Evolutionary conservation across 2,797 vertebrate species (phyloP).

Genomic region (Sebastes taczanowskii): DNA sequence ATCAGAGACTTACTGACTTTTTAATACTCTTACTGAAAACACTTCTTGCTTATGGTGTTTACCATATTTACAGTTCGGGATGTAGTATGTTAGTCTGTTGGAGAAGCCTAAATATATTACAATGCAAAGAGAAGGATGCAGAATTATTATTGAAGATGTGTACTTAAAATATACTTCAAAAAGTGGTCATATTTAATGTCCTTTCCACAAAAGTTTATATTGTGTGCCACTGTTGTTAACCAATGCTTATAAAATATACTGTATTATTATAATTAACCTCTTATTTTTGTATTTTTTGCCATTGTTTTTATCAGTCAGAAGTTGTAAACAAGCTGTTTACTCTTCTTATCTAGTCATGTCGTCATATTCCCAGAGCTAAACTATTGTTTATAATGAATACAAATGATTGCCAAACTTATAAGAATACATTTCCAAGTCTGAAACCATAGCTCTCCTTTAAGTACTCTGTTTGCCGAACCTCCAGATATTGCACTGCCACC

Average conservation of each 20-base stretch:
- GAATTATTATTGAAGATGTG: not conserved
- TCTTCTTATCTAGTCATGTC: not conserved
- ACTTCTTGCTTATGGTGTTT: not conserved
- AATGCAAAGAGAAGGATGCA: not conserved
- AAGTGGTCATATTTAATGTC: not conserved
- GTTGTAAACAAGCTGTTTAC: not conserved
- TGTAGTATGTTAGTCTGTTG: not conserved
- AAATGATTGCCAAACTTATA: not conserved
- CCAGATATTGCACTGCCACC: not conserved
- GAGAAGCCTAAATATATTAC: not conserved
- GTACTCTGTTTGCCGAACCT: conserved; percentile 1
- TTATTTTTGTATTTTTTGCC: not conserved
- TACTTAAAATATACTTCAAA: not conserved
- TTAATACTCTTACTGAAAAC: not conserved
- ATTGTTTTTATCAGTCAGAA: not conserved
- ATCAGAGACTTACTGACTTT: not conserved
- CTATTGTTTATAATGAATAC: not conserved
- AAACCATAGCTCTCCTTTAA: not conserved
- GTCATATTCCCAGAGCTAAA: not conserved
- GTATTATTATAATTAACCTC: not conserved
- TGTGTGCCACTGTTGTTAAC: not conserved
- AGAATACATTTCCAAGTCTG: not conserved
- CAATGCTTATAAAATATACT: not conserved
- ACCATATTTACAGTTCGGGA: not conserved
- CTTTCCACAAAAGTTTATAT: not conserved